phyloP scores from a whole-genome alignment of 1,140 invertebrate genomes.

The Grapholita molesta region DNA sequence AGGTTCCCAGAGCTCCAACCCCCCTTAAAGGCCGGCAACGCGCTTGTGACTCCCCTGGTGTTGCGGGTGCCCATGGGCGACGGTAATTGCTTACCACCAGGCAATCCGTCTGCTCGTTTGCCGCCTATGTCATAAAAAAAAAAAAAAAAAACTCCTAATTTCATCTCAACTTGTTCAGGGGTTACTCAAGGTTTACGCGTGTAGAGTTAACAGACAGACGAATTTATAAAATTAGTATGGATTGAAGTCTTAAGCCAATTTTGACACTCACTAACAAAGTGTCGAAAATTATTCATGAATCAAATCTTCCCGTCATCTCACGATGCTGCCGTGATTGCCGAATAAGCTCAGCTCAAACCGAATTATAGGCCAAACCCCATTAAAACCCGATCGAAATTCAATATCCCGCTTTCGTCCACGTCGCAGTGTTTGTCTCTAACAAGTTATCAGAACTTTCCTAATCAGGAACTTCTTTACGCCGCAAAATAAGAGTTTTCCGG shows the following conservation, averaged over 20 bases:
- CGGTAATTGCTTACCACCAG: too few species aligned
- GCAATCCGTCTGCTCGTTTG: too few species aligned
- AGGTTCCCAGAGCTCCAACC: too few species aligned
- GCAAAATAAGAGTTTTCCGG: conserved; percentile 58
- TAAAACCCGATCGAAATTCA: conserved; percentile 19
- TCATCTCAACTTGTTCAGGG: too few species aligned
- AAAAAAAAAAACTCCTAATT: too few species aligned
- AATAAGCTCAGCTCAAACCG: not conserved
- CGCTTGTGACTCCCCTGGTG: too few species aligned
- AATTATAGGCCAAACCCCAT: conserved; percentile 19
- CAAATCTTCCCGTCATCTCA: not conserved
- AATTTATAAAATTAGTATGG: too few species aligned
- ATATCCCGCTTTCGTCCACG: conserved; percentile 36
- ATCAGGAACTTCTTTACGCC: conserved; percentile 51
- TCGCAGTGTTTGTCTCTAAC: conserved; percentile 41
- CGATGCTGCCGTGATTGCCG: not conserved
- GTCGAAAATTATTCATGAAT: not conserved
- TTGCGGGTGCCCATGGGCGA: too few species aligned
- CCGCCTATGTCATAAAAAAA: too few species aligned
- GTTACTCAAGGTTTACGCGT: too few species aligned
- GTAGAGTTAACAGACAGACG: too few species aligned
- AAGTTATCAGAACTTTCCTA: conserved; percentile 68
- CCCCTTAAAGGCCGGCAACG: too few species aligned
- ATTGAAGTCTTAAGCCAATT: not conserved
- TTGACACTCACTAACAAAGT: not conserved